These are phyloP conservation scores for Caenorhabditis plicata DNA, from an alignment of 2,888 invertebrate genomes.

Conservation along the genomic window DNA sequence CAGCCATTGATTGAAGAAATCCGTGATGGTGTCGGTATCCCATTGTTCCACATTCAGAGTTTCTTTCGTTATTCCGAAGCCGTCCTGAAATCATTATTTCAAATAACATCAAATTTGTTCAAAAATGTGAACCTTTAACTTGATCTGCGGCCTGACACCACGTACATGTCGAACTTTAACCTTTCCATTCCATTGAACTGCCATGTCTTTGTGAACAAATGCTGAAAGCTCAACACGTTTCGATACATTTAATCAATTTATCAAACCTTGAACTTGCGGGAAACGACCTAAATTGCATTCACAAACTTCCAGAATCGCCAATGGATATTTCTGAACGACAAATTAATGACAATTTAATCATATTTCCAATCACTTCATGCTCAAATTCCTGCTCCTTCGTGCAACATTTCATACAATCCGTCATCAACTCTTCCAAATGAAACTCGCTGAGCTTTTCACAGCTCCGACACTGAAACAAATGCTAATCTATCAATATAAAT, in stretches of 20 bases:
- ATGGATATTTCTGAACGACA: conserved; percentile 76
- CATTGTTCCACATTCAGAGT: conserved; percentile 92
- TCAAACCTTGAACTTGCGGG: conserved; percentile 45
- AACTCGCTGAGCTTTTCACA: conserved; percentile 50
- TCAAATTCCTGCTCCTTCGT: conserved; percentile 51
- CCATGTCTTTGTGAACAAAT: conserved; percentile 89
- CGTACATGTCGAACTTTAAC: conserved; percentile 79
- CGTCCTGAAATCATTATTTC: conserved; percentile 71
- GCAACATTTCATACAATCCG: conserved; percentile 59
- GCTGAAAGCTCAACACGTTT: conserved; percentile 71
- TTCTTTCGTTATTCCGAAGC: conserved; percentile 64
- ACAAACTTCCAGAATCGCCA: conserved; percentile 90
- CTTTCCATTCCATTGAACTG: conserved; percentile 82
- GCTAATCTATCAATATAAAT: neutral
- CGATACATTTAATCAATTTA: neutral
- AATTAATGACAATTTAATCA: neutral
- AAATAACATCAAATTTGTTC: neutral
- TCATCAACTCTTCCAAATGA: conserved; percentile 51
- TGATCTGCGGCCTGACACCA: conserved; percentile 90
- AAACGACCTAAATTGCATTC: conserved; percentile 92
- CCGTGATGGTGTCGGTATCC: conserved; percentile 96
- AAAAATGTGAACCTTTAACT: conserved; percentile 73
- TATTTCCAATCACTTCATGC: conserved; percentile 43
- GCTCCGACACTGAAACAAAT: conserved; percentile 34
- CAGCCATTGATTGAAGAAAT: conserved; percentile 88